Conservation (phyloP, 35 echinoderm and acorn worm genomes). For the Ptychodera flava region DNA sequence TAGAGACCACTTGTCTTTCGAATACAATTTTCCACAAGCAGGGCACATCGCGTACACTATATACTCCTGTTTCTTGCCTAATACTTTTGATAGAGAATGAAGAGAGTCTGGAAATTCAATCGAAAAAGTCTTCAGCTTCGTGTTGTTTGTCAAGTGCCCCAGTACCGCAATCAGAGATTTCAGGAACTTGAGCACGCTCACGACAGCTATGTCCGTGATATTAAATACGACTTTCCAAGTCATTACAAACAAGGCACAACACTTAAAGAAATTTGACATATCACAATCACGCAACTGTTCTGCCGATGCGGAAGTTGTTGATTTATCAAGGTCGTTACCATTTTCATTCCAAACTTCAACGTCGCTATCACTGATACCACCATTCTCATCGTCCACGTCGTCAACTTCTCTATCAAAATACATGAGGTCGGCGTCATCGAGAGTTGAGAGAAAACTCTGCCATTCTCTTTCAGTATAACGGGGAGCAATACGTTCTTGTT, state of each 20-base stretch:
- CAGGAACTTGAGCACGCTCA: neutral
- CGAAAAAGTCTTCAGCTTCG: neutral
- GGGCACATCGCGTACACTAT: neutral
- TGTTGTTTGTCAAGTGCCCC: neutral
- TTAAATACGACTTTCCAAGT: neutral
- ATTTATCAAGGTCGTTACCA: neutral
- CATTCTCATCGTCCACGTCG: neutral
- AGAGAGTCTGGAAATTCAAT: neutral
- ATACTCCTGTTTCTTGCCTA: neutral
- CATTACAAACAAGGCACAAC: neutral
- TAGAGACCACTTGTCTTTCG: neutral
- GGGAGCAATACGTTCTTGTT: neutral
- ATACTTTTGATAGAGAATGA: neutral
- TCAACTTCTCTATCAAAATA: neutral
- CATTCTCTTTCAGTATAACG: neutral
- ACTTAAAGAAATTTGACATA: neutral
- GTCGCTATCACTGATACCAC: neutral
- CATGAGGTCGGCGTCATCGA: neutral
- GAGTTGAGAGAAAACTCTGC: neutral
- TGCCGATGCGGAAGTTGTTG: neutral
- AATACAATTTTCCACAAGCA: neutral
- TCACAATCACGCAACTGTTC: neutral
- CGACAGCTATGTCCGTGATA: neutral
- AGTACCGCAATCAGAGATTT: neutral
- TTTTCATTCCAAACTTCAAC: neutral